Conservation (phyloP, 2,797 vertebrate species). For the Carcharodon carcharias region DNA sequence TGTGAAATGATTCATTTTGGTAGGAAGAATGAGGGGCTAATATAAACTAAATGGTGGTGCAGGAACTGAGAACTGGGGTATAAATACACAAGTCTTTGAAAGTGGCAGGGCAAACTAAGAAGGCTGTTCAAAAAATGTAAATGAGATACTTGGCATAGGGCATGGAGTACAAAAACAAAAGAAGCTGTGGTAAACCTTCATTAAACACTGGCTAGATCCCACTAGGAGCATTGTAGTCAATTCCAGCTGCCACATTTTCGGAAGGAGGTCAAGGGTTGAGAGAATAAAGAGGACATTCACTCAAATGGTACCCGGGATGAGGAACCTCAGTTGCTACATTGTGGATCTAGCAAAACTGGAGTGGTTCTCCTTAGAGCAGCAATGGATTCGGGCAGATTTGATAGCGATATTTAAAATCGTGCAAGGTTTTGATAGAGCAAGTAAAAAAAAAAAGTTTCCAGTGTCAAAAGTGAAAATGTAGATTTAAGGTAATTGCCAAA, state of each 20-base stretch:
- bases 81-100: not conserved
- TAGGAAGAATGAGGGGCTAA: not conserved
- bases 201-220: not conserved
- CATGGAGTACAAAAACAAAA: too few relatives aligned
- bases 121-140: too few relatives aligned
- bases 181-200: not conserved
- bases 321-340: not conserved
- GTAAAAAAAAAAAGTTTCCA: not conserved
- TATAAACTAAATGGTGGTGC: not conserved
- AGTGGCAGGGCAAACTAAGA: too few relatives aligned
- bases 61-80: not conserved
- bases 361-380: not conserved
- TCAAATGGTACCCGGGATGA: not conserved
- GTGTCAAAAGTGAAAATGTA: too few relatives aligned
- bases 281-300: not conserved
- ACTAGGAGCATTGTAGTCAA: not conserved
- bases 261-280: not conserved
- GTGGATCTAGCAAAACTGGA: not conserved
- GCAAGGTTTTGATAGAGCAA: not conserved
- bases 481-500: too few relatives aligned
- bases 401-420: not conserved
- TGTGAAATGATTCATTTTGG: not conserved
- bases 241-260: not conserved
- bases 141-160: too few relatives aligned
- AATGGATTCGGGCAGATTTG: not conserved